Evolutionary conservation across 2,113 vertebrate genomes (phyloP).

Genomic region (Tenebrosternarchus preto): DNA sequence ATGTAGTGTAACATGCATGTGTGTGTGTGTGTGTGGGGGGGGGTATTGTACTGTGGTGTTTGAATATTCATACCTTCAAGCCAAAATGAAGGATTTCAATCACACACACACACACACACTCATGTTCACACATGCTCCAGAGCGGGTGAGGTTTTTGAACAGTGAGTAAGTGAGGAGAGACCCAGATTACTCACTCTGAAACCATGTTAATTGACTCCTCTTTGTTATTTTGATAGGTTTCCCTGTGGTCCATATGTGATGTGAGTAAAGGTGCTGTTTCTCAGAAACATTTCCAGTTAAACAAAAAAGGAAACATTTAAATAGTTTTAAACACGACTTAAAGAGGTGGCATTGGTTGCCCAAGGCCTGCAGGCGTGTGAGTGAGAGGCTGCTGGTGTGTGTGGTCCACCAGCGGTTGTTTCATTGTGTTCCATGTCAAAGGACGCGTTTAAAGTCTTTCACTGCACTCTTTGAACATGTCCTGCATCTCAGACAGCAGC

Average conservation of each 20-base stretch:
- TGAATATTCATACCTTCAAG: conserved; percentile 29
- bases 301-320: too few relatives aligned
- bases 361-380: too few relatives aligned
- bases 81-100: background rate
- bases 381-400: background rate
- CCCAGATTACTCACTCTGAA: conserved; percentile 22
- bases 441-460: conserved; percentile 41
- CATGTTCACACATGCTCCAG: background rate
- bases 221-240: background rate
- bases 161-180: conserved; percentile 7
- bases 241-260: too few relatives aligned
- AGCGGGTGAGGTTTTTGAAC: conserved; percentile 1
- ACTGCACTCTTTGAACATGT: conserved; percentile 44
- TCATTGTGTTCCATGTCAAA: conserved; percentile 37
- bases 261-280: too few relatives aligned
- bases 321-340: too few relatives aligned
- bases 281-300: too few relatives aligned
- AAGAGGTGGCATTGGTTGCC: too few relatives aligned
- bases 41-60: background rate
- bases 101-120: background rate
- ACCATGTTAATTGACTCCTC: background rate
- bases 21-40: conserved; percentile 5
- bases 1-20: background rate
- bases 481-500: conserved; percentile 40
- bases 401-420: conserved; percentile 28